Percentiles rank a stretch among this genome's conserved stretches.
phyloP scores from a whole-genome alignment of 2,888 invertebrate species.

The Drosophila multiciliata region DNA sequence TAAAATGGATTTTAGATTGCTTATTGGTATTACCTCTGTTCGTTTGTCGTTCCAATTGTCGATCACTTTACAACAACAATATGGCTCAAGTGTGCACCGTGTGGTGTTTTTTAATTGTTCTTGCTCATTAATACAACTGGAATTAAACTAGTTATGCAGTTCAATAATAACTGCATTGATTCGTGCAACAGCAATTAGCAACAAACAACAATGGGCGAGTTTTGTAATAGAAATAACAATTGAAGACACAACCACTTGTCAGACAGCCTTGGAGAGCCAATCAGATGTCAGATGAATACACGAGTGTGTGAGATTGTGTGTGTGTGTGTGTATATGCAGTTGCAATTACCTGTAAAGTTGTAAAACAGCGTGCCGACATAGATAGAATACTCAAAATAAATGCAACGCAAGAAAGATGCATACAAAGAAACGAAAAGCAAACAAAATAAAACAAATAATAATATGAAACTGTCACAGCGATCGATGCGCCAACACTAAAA shows the following conservation, averaged over 20 bases:
- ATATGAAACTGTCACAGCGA: constrained; percentile 55
- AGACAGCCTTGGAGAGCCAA: constrained; percentile 26
- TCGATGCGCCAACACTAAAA: constrained; percentile 62
- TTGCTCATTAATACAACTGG: constrained; percentile 25
- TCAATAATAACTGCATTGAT: neutral
- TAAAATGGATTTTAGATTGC: neutral
- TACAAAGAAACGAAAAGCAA: constrained; percentile 3
- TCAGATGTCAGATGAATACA: constrained; percentile 18
- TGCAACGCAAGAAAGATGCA: neutral
- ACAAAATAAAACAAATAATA: constrained; percentile 10
- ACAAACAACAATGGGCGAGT: constrained; percentile 3
- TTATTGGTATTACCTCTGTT: neutral
- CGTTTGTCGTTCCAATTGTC: neutral
- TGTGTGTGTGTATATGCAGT: constrained; percentile 1
- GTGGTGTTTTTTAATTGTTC: constrained; percentile 14
- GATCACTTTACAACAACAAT: neutral
- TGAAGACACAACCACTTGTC: constrained; percentile 43
- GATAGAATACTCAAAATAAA: neutral
- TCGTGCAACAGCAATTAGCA: constrained; percentile 9
- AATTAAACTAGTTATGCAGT: constrained; percentile 30
- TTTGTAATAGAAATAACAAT: constrained; percentile 28
- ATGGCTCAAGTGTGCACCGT: constrained; percentile 9
- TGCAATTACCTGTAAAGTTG: constrained; percentile 51
- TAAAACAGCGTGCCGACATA: constrained; percentile 6
- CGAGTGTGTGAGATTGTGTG: neutral